Evolutionary conservation across 2,888 invertebrate genomes (phyloP), one percentile per base, ranked within the genome.

Genomic region (Acrobasis consociella): DNA sequence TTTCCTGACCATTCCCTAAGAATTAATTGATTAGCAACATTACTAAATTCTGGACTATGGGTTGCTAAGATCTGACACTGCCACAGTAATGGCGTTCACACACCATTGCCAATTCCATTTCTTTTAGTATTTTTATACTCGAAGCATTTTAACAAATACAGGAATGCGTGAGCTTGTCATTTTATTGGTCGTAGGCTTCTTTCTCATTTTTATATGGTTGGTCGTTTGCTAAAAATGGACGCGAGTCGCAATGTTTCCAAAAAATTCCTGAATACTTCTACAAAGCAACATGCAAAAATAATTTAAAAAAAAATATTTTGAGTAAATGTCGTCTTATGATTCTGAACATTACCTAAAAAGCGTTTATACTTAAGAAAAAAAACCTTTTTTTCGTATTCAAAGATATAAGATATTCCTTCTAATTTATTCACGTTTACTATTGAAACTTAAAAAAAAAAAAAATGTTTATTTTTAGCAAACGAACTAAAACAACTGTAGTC

Each of bases 101-200:
- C 78, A 77, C 78, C 69, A 64, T 71, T 68, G 71, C 69, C 9
- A 66, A 71, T 76, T 78, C 73, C 78, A 78, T 70, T 72, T 62
- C 63, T 64, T 83, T 85, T 89, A 82, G 83, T 85, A 87, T 88
- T 88, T 91, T 90, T 90, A 85, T 89, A 87, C 82, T 83, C 77
- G 67, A 80, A 83, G 68, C 76, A 78, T 75, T 79, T 78, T 73
- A 77, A 76, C 80, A 79, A 80, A 87, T 90, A 91, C 91, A 91
- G 91, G 91, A 88, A 91, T 80, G 85, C 82, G 84, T 84, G 90
- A 91, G 91, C 90, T 91, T 91, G 82, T 84, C 83, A 83, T 80
- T 56, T 82, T 79, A 82, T 83, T 83, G 76, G 73, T 79, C 74
- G 78, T 80, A 73, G 76, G 85, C 83, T 83, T 75, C 68, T 68